Percentiles rank a stretch among this genome's conserved stretches.
Evolutionary conservation across 2,797 vertebrate species (phyloP).

Genomic region (Phrynocephalus vlangalii): DNA sequence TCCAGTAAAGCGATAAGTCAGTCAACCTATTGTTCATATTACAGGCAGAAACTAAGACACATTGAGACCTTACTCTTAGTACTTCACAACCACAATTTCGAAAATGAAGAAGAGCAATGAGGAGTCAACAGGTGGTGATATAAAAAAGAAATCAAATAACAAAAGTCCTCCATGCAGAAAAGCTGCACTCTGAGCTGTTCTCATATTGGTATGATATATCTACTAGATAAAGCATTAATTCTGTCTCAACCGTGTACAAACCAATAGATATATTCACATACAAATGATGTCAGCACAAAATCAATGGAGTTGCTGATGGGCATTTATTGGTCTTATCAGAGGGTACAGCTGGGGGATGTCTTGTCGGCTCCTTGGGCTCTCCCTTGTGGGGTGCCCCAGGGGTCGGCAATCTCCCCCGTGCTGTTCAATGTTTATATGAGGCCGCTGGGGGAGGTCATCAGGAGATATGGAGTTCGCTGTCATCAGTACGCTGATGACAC

Average conservation of each 20-base stretch:
- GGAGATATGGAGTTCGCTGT: no score
- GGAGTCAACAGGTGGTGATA: not conserved
- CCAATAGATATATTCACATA: not conserved
- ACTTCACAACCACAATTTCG: not conserved
- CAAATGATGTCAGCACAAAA: not conserved
- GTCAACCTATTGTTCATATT: conserved; percentile 22
- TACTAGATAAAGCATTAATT: not conserved
- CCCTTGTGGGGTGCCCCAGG: no score
- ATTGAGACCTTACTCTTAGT: not conserved
- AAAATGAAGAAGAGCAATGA: conserved; percentile 25
- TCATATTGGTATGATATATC: not conserved
- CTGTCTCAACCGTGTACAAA: not conserved
- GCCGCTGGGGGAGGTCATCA: no score
- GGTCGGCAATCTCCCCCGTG: no score
- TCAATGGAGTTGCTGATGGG: not conserved
- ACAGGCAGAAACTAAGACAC: conserved; percentile 6
- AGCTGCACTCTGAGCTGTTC: not conserved
- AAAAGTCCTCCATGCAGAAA: not conserved
- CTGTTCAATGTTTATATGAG: no score
- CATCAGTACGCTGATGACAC: no score
- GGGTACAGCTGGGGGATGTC: no score
- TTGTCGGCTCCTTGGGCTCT: no score
- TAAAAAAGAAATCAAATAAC: conserved; percentile 13
- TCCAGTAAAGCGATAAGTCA: rapidly evolving
- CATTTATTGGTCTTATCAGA: not conserved